Evolutionary conservation across 2,888 invertebrate species (phyloP), one percentile per base, ranked within the genome.

Genomic region (Heteromurus nitidus): DNA sequence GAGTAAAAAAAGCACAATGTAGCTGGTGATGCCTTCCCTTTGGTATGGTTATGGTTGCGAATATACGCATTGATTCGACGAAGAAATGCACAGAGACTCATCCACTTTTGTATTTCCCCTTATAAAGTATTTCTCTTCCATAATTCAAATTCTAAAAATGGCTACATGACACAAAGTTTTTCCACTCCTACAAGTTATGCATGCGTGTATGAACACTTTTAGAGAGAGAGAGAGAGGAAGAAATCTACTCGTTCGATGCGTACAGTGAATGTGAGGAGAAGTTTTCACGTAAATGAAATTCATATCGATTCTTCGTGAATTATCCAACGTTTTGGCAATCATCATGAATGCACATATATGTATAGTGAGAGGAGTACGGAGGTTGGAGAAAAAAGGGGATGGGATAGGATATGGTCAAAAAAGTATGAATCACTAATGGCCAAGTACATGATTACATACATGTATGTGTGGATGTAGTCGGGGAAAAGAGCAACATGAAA

Each of bases 361-460:
- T 50, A 18, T 31, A 18, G 24, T 22, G n/a, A 30, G 58, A 70
- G 31, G 44, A 18, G n/a, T 18, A 50, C 24, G 47, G 24, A 28
- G 9, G 58, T 58, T 53, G 20, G 53, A 28, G 26, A 26, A 58
- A 26, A 28, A 2, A 24, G 30, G n/a, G 47, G 47, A 5, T 44
- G 7, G n/a, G 13, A 50, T 50, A n/a, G 16, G 70, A n/a, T 70
- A 58, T 58, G 70, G 55, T 70, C 44, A 26, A 42, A 67, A 70
- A 60, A 31, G 53, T 62, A 74, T 64, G 64, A 74, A 74, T 74
- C 74, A 64, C 74, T 64, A 74, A 74, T 74, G 53, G 74, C 74
- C 64, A 74, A 74, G 74, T 74, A 64, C 64, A 64, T 74, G 74
- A 74, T 74, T 74, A 53, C 53, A n/a, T 30, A 64, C 20, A 64